Conservation (phyloP, 2,888 invertebrate genomes). For the Eupithecia dodoneata region DNA sequence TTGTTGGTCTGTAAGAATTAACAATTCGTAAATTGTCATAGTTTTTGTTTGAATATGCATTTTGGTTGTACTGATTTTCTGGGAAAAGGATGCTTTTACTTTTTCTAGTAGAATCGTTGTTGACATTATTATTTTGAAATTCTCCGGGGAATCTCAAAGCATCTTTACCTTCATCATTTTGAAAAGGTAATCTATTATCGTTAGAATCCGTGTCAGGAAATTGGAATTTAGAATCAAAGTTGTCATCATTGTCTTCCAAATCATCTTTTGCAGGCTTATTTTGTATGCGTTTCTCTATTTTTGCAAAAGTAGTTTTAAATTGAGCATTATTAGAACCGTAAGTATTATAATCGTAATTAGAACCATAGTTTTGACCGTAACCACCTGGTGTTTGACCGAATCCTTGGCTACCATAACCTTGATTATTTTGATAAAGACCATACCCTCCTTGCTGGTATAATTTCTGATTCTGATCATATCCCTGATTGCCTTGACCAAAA, state of each 20-base stretch:
- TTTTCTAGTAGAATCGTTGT: constrained; percentile 44
- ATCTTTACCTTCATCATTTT: constrained; percentile 36
- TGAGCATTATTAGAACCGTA: constrained; percentile 46
- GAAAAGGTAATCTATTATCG: constrained; percentile 33
- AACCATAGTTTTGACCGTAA: constrained; percentile 52
- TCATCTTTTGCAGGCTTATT: constrained; percentile 56
- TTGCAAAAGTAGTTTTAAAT: constrained; percentile 46
- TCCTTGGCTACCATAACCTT: constrained; percentile 38
- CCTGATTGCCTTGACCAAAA: constrained; percentile 22
- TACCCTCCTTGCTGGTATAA: constrained; percentile 36
- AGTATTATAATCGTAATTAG: constrained; percentile 50
- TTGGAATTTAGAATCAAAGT: constrained; percentile 55
- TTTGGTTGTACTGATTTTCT: constrained; percentile 30
- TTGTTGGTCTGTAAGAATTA: constrained; percentile 13
- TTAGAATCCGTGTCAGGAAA: constrained; percentile 56
- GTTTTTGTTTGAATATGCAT: constrained; percentile 34
- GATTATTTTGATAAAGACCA: constrained; percentile 38
- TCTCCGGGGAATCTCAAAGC: constrained; percentile 58
- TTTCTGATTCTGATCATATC: constrained; percentile 32
- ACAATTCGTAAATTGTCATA: constrained; percentile 10
- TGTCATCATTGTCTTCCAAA: constrained; percentile 38
- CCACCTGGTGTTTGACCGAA: constrained; percentile 33
- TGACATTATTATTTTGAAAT: constrained; percentile 26
- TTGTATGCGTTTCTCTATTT: constrained; percentile 68
- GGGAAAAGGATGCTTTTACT: constrained; percentile 51